Conservation (phyloP, 2,888 invertebrate species). For the Eilema caniola region DNA sequence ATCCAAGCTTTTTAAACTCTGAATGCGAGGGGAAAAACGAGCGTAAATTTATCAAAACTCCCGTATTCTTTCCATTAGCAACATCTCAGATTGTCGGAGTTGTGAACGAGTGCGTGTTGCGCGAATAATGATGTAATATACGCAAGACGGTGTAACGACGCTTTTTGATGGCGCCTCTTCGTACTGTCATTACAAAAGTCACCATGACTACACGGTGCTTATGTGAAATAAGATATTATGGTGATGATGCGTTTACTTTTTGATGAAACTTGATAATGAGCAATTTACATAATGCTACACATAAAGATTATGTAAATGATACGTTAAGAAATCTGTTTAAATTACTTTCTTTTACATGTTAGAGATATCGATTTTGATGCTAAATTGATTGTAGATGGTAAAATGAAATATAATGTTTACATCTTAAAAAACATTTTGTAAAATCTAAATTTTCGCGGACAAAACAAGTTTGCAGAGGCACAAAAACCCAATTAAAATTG, state of each 20-base stretch:
- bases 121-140: conserved; percentile 79
- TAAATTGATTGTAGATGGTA: conserved; percentile 33
- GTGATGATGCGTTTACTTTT: conserved; percentile 67
- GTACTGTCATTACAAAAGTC: conserved; percentile 76
- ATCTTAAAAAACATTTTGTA: conserved; percentile 46
- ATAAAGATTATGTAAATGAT: conserved; percentile 32
- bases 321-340: conserved; percentile 37
- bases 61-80: conserved; percentile 82
- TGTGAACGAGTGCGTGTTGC: conserved; percentile 68
- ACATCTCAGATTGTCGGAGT: conserved; percentile 80
- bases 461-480: conserved; percentile 76
- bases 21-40: conserved; percentile 63
- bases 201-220: conserved; percentile 70
- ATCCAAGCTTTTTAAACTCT: conserved; percentile 69
- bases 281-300: conserved; percentile 36
- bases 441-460: conserved; percentile 66
- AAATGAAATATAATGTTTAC: conserved; percentile 35
- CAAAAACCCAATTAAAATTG: conserved; percentile 84
- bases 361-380: conserved; percentile 20
- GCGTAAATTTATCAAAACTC: conserved; percentile 79
- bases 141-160: conserved; percentile 76
- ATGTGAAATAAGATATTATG: conserved; percentile 70
- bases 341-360: conserved; percentile 28
- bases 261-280: conserved; percentile 56
- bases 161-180: conserved; percentile 72